Conservation (phyloP, 2,113 vertebrate genomes). For the Malurus elegans region DNA sequence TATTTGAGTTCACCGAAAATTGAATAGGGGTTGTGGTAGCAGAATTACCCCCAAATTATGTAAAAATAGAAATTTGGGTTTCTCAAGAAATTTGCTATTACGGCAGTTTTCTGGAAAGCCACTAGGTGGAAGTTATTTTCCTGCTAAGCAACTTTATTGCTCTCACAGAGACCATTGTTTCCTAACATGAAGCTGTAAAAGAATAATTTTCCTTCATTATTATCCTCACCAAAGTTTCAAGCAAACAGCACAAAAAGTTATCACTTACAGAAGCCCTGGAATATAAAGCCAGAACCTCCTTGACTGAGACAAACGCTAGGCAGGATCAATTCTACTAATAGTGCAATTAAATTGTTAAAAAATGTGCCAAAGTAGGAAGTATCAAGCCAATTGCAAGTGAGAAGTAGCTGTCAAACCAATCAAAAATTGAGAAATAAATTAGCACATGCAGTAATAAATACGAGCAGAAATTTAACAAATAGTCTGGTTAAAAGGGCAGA, state of each 20-base stretch:
- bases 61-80: background rate
- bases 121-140: constrained; percentile 68
- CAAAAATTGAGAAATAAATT: background rate
- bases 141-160: background rate
- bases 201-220: background rate
- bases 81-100: background rate
- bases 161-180: background rate
- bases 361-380: background rate
- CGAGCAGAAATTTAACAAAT: background rate
- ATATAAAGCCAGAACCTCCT: background rate
- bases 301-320: background rate
- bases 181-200: background rate
- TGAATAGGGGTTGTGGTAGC: background rate
- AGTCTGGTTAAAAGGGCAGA: background rate
- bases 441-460: background rate
- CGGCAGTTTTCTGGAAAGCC: constrained; percentile 46
- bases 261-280: background rate
- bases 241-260: background rate
- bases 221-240: background rate
- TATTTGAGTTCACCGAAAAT: background rate
- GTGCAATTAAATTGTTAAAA: background rate
- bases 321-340: background rate
- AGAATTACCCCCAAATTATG: background rate
- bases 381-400: background rate
- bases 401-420: background rate